Evolutionary conservation across 2,113 vertebrate genomes (phyloP), one percentile per base, ranked within the genome.

Genomic region (Conger conger): DNA sequence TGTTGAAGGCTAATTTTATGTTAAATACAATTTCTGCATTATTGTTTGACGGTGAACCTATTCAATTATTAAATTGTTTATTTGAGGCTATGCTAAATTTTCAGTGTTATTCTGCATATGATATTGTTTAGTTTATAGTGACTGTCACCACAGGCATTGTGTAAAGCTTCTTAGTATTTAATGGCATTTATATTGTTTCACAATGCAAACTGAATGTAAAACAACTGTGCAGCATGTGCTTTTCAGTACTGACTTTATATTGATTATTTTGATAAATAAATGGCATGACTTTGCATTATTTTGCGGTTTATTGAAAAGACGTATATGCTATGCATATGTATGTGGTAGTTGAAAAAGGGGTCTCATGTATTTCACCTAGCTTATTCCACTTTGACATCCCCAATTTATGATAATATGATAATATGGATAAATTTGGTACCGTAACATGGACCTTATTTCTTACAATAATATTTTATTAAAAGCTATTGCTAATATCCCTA

Each of bases 161-260:
- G 45, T 38, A 15, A 33, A 17, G 30, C 20, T 57, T 57, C 13
- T 36, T 38, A 81, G 38, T 54, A 85, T 50, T 40, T 42, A 16
- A 35, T 85, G 54, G 16, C 16, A 63, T 63, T 30, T 18, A 45
- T 85, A 79, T 79, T 79, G 37, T 79, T 60, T 79, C 54, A 85
- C 78, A n/a, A 33, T 37, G 73, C 30, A 50, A 81, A 23, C 38
- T 45, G 54, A 27, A 79, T 38, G 36, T 77, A 42, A 80, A 60
- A 60, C n/a, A 68, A 33, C 84, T 89, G 81, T 85, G 88, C 89
- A 87, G 88, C 89, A 87, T 92, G 91, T 30, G 30, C 85, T 91
- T 89, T 86, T 92, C 90, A 93, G 88, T 92, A 91, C 89, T n/a
- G n/a, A n/a, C n/a, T 94, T 94, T 93, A 89, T 93, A 93, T 86